Evolutionary conservation across 2,797 vertebrate species (phyloP).

Genomic region (Malurus leucopterus): DNA sequence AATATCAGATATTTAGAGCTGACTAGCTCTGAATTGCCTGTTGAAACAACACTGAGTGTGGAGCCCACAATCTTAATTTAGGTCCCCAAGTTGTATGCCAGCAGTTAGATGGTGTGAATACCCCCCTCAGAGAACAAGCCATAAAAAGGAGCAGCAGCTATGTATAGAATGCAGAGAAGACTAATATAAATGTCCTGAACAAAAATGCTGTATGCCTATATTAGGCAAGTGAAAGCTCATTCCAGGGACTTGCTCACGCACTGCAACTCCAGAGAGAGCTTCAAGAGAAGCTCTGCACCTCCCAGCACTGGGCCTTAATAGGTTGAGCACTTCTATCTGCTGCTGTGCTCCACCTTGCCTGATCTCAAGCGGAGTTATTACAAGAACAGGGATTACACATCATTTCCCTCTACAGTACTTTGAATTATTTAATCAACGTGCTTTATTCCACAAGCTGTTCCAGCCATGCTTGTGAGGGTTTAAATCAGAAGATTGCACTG

Average conservation of each 20-base stretch:
- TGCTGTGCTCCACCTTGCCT: background rate
- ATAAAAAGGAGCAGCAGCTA: background rate
- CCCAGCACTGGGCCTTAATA: background rate
- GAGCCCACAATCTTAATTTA: conserved; percentile 3
- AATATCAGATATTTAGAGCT: background rate
- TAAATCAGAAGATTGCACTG: background rate
- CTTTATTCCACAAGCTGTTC: conserved; percentile 8
- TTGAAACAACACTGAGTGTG: background rate
- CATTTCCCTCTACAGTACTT: conserved; percentile 1
- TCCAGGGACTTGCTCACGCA: background rate
- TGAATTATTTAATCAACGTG: conserved; percentile 23
- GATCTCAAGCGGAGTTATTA: background rate
- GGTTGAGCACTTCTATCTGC: background rate
- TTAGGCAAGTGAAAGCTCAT: background rate
- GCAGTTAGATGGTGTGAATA: conserved; percentile 1
- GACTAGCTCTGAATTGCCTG: background rate
- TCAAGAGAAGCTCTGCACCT: background rate
- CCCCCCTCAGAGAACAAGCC: background rate
- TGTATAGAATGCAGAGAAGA: background rate
- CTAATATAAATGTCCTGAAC: background rate
- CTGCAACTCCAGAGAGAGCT: background rate
- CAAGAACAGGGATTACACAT: background rate
- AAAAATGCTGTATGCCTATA: conserved; percentile 12
- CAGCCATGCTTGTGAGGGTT: background rate
- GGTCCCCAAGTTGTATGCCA: background rate